Evolutionary conservation across 2,113 vertebrate genomes (phyloP), one percentile per base, ranked within the genome.

Genomic region (Chlorocebus sabaeus): DNA sequence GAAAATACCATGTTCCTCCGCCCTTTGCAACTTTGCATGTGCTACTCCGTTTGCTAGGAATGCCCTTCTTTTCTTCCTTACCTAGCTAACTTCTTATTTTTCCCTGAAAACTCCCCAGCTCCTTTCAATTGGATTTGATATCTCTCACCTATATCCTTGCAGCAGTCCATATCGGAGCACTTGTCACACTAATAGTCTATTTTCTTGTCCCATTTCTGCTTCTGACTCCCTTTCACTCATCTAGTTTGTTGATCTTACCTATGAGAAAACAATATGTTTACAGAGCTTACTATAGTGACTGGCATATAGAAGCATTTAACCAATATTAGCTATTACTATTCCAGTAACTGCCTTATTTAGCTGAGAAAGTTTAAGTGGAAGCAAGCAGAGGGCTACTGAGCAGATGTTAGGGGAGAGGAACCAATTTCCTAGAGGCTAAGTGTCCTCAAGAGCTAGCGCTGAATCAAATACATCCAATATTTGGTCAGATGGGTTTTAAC

Each of bases 351-450:
- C 73, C 11, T 94, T 96, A 95, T 82, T 96, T 89, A 85, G 35
- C 70, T 95, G 76, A 97, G 59, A 88, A 97, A 92, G 64, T 94
- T 95, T 43, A 85, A 84, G 23, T 84, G 20, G 43, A 94, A 94
- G 25, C 18, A 90, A 81, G 55, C 57, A 94, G 80, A 95, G 35
- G 16, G 38, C 82, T 89, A 84, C 32, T 92, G 45, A 95, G 61
- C 80, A 97, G 80, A 90, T 40, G 23, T 59, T 83, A 90, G 38
- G 96, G 88, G 35, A 96, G n/a, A 93, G 6, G 52, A 40, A 27
- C 48, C 83, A 89, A 59, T 89, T 73, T 93, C 72, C 78, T 73
- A 93, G 75, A 78, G 50, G 30, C 32, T 64, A 85, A 86, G 30
- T 93, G 89, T 93, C 45, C 40, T 96, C 85, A 23, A 91, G 45